Base-by-base conservation (phyloP, 2,797 vertebrate genomes). In the Peromyscus melanophrys region DNA sequence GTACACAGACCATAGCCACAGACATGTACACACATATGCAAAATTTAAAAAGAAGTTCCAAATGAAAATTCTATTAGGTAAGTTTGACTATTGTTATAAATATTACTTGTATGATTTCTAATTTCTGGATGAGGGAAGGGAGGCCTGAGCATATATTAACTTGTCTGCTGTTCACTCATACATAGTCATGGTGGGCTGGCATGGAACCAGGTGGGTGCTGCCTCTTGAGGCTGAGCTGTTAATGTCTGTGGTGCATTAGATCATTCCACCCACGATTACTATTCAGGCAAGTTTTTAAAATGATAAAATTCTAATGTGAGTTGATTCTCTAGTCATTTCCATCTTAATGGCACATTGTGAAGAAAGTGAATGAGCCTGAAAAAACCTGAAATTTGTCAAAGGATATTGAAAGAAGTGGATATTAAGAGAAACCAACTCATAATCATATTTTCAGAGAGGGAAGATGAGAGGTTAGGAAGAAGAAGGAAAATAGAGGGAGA, bases 321-420 rank as follows among this genome's bases (percentile, higher is more conserved):
- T 63, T 63, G 82, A 65, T 67, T 85, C 27, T 61, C 1, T 46
- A 63, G 87, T 81, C 27, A 77, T 89, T 90, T 96, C 43, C 34
- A 52, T 83, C 57, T 83, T 95, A 69, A 83, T 89, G 49, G 40
- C 49, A 82, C 40, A 63, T 34, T 16, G 37, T 94, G 76, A 87
- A 97, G 49, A 80, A 52, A 89, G 23, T 34, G 52, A 75, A 84
- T 65, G 25, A 75, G 27, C 75, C 63, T 69, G 21, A 93, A 93
- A 52, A 23, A 75, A 14, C 52, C 23, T 40, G 29, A 95, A 61
- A 95, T 21, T 49, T 43, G 55, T 91, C 61, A 87, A 16, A 67
- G 23, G 5, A 21, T 86, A 27, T 55, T 27, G 65, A 86, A 31
- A 85, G 63, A 37, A 76, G 49, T 9, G 73, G 73, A 61, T n/a